phyloP scores from a whole-genome alignment of 37 sponge, comb jelly and placozoan genomes.

The Oscarella lobularis region DNA sequence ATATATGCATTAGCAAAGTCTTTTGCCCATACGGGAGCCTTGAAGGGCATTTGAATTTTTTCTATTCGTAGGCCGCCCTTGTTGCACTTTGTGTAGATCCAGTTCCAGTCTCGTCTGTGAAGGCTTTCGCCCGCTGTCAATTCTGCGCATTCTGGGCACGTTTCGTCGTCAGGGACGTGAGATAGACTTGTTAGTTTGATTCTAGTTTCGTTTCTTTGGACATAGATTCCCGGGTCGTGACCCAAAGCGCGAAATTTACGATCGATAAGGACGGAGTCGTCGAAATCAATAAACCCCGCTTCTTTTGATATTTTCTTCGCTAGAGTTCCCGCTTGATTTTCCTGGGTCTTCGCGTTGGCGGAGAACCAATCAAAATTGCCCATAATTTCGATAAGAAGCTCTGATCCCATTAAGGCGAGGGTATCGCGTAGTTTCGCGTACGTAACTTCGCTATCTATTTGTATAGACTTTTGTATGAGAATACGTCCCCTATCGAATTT shows the following conservation, averaged over 20 bases:
- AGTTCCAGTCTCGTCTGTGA: not conserved
- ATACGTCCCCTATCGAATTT: not conserved
- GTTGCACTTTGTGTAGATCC: not conserved
- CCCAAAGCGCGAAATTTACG: not conserved
- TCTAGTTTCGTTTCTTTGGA: not conserved
- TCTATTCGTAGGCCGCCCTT: not conserved
- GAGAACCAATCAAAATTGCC: not conserved
- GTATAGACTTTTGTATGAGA: not conserved
- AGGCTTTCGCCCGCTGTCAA: not conserved
- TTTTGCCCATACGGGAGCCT: not conserved
- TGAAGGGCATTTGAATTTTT: not conserved
- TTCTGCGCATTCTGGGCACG: not conserved
- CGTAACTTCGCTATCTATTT: not conserved
- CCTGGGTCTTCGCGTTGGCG: not conserved
- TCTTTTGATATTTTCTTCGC: not conserved
- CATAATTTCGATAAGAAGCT: not conserved
- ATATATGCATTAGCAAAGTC: conserved; percentile 1
- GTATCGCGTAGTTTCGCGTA: not conserved
- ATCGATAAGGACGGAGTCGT: not conserved
- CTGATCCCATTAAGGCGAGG: not conserved
- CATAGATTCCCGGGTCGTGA: not conserved
- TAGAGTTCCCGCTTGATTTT: not conserved
- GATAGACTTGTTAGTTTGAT: not conserved
- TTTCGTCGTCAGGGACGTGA: not conserved
- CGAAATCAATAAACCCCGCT: not conserved